Evolutionary conservation across 2,888 invertebrate genomes (phyloP).

Genomic region (Xestoiulus laeticollis): DNA sequence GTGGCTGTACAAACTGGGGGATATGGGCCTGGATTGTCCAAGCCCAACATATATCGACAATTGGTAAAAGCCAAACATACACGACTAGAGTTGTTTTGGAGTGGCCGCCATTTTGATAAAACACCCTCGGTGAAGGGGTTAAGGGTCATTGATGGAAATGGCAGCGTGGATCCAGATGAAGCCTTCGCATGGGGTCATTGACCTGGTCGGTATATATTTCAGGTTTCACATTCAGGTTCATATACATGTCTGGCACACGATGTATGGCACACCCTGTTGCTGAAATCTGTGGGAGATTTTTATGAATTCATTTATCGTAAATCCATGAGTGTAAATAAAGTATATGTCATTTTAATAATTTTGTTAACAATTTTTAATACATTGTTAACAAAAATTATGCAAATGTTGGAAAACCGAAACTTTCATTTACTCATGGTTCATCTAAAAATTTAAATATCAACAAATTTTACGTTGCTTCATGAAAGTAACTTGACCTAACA

Average conservation of each 20-base stretch:
- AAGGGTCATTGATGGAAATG: neutral
- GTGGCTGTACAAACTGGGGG: neutral
- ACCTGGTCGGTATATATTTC: neutral
- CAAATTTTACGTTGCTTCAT: too few relatives aligned
- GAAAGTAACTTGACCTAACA: too few relatives aligned
- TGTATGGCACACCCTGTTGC: neutral
- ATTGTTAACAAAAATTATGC: too few relatives aligned
- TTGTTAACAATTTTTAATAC: too few relatives aligned
- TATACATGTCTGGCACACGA: too few relatives aligned
- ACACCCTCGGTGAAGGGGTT: neutral
- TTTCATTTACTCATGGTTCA: too few relatives aligned
- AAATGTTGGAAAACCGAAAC: too few relatives aligned
- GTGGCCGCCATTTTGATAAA: neutral
- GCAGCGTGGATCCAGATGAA: neutral
- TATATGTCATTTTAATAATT: too few relatives aligned
- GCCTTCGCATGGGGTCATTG: neutral
- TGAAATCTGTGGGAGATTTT: neutral
- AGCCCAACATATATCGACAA: neutral
- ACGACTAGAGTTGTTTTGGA: neutral
- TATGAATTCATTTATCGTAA: too few relatives aligned
- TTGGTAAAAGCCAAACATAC: neutral
- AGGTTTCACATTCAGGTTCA: neutral
- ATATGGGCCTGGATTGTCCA: neutral
- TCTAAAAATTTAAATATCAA: too few relatives aligned
- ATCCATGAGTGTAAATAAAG: too few relatives aligned